Percentiles rank a stretch among this genome's conserved stretches.
Conservation (phyloP, 2,888 invertebrate genomes). For the Ellobium chinense region DNA sequence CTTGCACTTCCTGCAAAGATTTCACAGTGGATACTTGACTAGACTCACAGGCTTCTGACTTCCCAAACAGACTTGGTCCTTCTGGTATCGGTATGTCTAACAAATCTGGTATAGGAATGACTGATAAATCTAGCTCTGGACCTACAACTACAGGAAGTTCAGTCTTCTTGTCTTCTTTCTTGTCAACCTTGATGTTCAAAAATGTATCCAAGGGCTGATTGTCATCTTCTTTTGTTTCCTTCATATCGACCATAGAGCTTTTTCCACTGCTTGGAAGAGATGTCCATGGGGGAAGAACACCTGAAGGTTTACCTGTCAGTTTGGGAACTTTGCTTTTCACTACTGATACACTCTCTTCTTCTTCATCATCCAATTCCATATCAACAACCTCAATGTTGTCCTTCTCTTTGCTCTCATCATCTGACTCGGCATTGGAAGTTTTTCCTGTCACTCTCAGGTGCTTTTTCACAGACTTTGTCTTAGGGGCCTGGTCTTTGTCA, state of each 20-base stretch:
- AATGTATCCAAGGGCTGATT: constrained; percentile 30
- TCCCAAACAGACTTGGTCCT: background rate
- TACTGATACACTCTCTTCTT: background rate
- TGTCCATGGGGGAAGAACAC: constrained; percentile 9
- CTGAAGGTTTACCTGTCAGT: constrained; percentile 12
- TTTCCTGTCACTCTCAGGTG: background rate
- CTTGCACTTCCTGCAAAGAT: background rate
- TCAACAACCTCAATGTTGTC: constrained; percentile 18
- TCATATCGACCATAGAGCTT: background rate
- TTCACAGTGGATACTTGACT: background rate
- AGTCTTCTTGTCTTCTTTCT: background rate
- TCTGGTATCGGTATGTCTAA: background rate
- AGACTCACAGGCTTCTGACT: background rate
- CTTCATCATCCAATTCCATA: constrained; percentile 30
- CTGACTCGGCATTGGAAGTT: background rate
- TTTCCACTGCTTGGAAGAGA: background rate
- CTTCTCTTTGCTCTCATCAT: background rate
- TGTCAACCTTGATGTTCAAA: constrained; percentile 3
- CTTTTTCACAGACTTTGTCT: background rate
- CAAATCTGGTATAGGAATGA: constrained; percentile 19
- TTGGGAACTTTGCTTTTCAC: constrained; percentile 30
- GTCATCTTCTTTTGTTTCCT: constrained; percentile 32
- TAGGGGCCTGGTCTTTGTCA: background rate
- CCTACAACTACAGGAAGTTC: background rate
- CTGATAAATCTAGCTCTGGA: background rate